Evolutionary conservation across 2,888 invertebrate genomes (phyloP), one percentile per base, ranked within the genome.

Genomic region (Mycalesis mineus): DNA sequence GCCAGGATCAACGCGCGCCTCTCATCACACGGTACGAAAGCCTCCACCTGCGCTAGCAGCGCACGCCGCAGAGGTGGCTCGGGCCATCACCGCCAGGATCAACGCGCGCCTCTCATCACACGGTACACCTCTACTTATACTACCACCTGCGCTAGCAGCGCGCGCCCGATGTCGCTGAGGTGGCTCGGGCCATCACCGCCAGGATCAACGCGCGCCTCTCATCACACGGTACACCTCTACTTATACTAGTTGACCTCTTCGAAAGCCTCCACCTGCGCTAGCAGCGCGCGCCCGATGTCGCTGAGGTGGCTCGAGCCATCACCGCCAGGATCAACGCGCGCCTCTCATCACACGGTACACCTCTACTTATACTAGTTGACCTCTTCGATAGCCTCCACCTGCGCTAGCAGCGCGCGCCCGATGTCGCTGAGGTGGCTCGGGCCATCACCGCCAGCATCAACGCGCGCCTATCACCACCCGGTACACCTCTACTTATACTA

Each of bases 331-430:
- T 88, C 74, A 87, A 84, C 76, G 67, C 85, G 7, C 74, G 88
- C 17, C 79, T 88, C 68, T 81, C 87, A 8, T 82, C 87, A n/a
- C 88, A 87, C 59, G 88, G 88, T 88, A 70, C 72, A 15, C n/a
- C 15, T 29, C n/a, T n/a, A n/a, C n/a, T n/a, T n/a, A n/a, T n/a
- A n/a, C n/a, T n/a, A n/a, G n/a, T n/a, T n/a, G n/a, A n/a, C n/a
- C n/a, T n/a, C n/a, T n/a, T n/a, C n/a, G n/a, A n/a, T n/a, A n/a
- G n/a, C n/a, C n/a, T n/a, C n/a, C n/a, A n/a, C n/a, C 68, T 76
- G 67, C 82, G 80, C 54, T 88, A 88, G 71, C 88, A 84, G 65
- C 83, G 88, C n/a, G 76, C 87, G 29, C 83, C 87, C 0, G 88
- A 89, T 72, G 74, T 87, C 52, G 70, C 78, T 1, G 88, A 89